A percentile compares a stretch with the other conserved stretches of the same genome.
phyloP scores from a whole-genome alignment of 1,140 invertebrate species.

The Penaeus chinensis region DNA sequence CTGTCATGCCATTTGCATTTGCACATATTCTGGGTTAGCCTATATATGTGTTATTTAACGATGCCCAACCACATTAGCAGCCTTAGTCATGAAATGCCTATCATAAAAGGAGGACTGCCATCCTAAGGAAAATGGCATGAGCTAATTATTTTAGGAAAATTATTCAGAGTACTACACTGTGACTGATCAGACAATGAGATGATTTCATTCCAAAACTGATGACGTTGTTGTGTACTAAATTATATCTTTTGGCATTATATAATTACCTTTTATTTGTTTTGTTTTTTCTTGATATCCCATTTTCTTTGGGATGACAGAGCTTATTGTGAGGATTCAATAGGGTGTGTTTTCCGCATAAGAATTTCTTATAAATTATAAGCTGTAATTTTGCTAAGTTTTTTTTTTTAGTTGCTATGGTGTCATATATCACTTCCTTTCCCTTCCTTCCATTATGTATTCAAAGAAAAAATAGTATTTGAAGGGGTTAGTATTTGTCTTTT shows the following conservation, averaged over 20 bases:
- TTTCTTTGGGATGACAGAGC: constrained; percentile 45
- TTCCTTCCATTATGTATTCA: too few relatives aligned
- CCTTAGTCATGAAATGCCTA: not conserved
- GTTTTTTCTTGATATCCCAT: constrained; percentile 7
- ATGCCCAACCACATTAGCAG: constrained; percentile 8
- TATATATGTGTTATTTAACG: not conserved
- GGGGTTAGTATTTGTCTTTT: too few relatives aligned
- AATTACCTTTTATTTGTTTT: not conserved
- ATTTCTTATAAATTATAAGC: too few relatives aligned
- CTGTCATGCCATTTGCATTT: constrained; percentile 9
- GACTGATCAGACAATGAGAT: too few relatives aligned
- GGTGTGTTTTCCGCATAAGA: not conserved
- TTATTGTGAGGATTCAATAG: constrained; percentile 6
- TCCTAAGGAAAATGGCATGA: constrained; percentile 31
- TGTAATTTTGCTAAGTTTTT: too few relatives aligned
- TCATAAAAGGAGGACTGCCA: not conserved
- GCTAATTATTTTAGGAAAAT: not conserved
- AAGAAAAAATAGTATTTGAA: too few relatives aligned
- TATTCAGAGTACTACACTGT: not conserved
- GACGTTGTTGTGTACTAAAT: too few relatives aligned
- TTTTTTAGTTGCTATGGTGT: too few relatives aligned
- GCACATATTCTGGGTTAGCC: not conserved
- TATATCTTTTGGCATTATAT: not conserved
- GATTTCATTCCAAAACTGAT: too few relatives aligned
- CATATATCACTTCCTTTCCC: too few relatives aligned